Percentiles rank a stretch among this genome's conserved stretches.
phyloP scores from a whole-genome alignment of 2,113 vertebrate species.

The Alaudala cheleensis region DNA sequence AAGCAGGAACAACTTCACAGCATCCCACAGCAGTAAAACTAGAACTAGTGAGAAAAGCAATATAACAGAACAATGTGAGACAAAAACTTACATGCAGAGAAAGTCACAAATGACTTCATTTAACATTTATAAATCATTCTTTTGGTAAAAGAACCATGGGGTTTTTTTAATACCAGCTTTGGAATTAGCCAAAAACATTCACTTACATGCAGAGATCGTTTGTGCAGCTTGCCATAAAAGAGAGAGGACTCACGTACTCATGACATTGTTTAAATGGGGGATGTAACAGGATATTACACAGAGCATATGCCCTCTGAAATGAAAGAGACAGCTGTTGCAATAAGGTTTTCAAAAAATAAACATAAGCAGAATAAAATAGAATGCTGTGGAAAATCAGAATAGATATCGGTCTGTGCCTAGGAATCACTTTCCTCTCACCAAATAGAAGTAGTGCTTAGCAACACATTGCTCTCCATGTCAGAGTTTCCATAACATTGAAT shows the following conservation, averaged over 20 bases:
- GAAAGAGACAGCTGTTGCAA: neutral
- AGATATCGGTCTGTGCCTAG: neutral
- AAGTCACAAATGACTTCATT: neutral
- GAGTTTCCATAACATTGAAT: neutral
- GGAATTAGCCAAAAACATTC: neutral
- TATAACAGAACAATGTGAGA: neutral
- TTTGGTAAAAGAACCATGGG: fast-evolving
- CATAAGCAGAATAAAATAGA: neutral
- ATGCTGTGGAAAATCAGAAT: neutral
- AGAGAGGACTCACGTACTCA: slow-evolving; percentile 89
- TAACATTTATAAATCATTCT: neutral
- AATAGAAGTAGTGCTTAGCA: neutral
- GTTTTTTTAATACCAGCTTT: neutral
- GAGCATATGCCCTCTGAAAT: slow-evolving; percentile 79
- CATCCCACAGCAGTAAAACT: neutral
- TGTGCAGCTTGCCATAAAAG: slow-evolving; percentile 92
- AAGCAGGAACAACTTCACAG: neutral
- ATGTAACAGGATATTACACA: slow-evolving; percentile 80
- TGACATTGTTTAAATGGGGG: slow-evolving; percentile 87
- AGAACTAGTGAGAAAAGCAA: neutral
- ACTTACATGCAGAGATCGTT: slow-evolving; percentile 96
- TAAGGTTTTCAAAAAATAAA: neutral
- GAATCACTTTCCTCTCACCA: neutral
- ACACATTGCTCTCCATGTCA: neutral
- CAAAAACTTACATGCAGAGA: neutral